A percentile compares a stretch with the other conserved stretches of the same genome.
Evolutionary conservation across 2,797 vertebrate species (phyloP).

Genomic region (Lerista edwardsae): DNA sequence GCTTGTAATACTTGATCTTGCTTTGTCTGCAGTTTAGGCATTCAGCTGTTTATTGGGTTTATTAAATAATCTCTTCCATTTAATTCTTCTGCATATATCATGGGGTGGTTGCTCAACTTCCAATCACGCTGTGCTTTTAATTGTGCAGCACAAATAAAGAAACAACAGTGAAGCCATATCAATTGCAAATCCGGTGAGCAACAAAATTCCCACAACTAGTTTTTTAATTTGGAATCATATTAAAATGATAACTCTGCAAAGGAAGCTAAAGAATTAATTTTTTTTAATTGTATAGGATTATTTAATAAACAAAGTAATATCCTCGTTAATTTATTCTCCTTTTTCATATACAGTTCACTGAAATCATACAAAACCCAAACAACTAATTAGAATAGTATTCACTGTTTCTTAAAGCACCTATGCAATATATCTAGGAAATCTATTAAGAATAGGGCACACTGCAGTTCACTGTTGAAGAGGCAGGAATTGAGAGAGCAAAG

Average conservation of each 20-base stretch:
- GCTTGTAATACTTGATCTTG: slow-evolving; percentile 54
- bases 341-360: slow-evolving; percentile 66
- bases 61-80: slow-evolving; percentile 60
- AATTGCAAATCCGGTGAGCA: slow-evolving; percentile 74
- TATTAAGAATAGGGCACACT: slow-evolving; percentile 48
- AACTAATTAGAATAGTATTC: slow-evolving; percentile 72
- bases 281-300: slow-evolving; percentile 76
- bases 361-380: slow-evolving; percentile 72
- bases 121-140: slow-evolving; percentile 76
- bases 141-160: slow-evolving; percentile 77
- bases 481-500: slow-evolving; percentile 44
- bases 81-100: slow-evolving; percentile 54
- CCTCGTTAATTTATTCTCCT: slow-evolving; percentile 72
- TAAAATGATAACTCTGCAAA: slow-evolving; percentile 71
- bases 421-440: slow-evolving; percentile 59
- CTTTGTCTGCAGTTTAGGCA: slow-evolving; percentile 61
- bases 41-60: slow-evolving; percentile 59
- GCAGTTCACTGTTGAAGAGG: slow-evolving; percentile 52
- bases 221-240: slow-evolving; percentile 76
- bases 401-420: slow-evolving; percentile 49
- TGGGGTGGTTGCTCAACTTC: slow-evolving; percentile 55
- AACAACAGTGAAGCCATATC: slow-evolving; percentile 76
- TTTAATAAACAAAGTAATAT: slow-evolving; percentile 77
- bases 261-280: slow-evolving; percentile 73
- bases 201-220: slow-evolving; percentile 58